Evolutionary conservation across 2,797 vertebrate species (phyloP), one percentile per base, ranked within the genome.

Genomic region (Girardinus metallicus): DNA sequence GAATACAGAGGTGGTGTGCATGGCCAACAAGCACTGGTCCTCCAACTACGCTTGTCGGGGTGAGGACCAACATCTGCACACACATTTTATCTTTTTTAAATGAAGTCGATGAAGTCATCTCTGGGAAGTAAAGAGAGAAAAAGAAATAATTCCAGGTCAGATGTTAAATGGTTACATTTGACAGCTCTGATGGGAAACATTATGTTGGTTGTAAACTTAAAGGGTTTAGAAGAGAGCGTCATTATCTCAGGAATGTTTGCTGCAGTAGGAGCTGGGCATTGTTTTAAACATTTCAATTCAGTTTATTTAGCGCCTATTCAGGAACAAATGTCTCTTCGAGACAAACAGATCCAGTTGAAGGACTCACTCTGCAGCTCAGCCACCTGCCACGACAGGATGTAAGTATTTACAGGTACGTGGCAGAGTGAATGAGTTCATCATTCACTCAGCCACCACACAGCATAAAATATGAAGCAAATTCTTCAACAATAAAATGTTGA

Each of bases 21-120:
- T 99, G 94, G 95, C 96, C 84, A 97, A 92, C 94, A 99, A 97
- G 88, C 97, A 96, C 88, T 99, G 98, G 98, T 99, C 98, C 15
- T 96, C 97, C 64, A 99, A 98, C 88, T 98, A 96, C 83, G 94
- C 96, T 80, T 99, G 98, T 93, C 95, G 97, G 93, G 98, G 98
- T 99, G 90, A 97, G 96, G 55, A 4, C 23, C 4, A 26, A 74
- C 60, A 73, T 18, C 49, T 68, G 51, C 57, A 11, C 36, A 26
- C 29, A 53, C 26, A 13, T 41, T 68, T 68, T 2, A 41, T 41
- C 5, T 68, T 31, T 60, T 31, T 60, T 7, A 15, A 31, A 43
- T 43, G 43, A 43, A 43, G 43, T 43, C 10, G 66, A 70, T n/a
- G n/a, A 66, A 41, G 21, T 39, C 11, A 13, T 70, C 11, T n/a